Base-by-base conservation (phyloP, 92 coral and sea anemone species). In the Chrysogorgia sp. region DNA sequence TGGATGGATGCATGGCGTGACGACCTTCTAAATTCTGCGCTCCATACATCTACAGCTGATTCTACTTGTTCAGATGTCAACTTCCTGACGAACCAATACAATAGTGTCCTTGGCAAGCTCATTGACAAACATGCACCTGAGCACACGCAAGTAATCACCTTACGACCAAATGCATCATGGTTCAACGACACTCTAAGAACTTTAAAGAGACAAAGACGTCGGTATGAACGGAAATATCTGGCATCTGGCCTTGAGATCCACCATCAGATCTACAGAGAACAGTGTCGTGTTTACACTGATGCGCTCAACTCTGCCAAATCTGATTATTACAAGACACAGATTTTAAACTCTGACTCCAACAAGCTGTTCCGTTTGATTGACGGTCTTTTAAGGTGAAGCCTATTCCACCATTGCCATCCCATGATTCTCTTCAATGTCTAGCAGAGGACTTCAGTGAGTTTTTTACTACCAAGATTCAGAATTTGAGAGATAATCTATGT, bases 201-300 rank as follows among this genome's bases (percentile, higher is more conserved):
- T 19, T 64, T 58, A 24, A 76, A 64, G 71, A 67, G 60, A 47
- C 71, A 64, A 34, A 58, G 53, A 30, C 77, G 83, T 49, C 76
- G 63, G 43, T 41, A 62, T 26, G 83, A 78, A 50, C 77, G 83
- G 24, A 78, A 64, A 64, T 64, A 65, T 62, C 10, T 78, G 58
- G 37, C 82, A 19, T 58, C 76, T 60, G 56, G 41, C 60, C 79
- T 79, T 10, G 77, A 79, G 37, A 52, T 79, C 34, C 84, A 79
- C 65, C 79, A 58, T 34, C 68, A 81, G 80, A 81, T 81, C 40
- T 81, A 81, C 58, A 56, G 53, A 19, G 80, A 81, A 35, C 85
- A 81, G 20, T 81, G 85, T 81, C 19, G 58, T 40, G 31, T 68
- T 1, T 81, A 70, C 48, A 40, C 75, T 0, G 9, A 50, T 19